Percentiles rank a stretch among this genome's conserved stretches.
These are phyloP conservation scores for Zaprionus ornatus DNA, from an alignment of 1,140 invertebrate species.

Conservation along the genomic window DNA sequence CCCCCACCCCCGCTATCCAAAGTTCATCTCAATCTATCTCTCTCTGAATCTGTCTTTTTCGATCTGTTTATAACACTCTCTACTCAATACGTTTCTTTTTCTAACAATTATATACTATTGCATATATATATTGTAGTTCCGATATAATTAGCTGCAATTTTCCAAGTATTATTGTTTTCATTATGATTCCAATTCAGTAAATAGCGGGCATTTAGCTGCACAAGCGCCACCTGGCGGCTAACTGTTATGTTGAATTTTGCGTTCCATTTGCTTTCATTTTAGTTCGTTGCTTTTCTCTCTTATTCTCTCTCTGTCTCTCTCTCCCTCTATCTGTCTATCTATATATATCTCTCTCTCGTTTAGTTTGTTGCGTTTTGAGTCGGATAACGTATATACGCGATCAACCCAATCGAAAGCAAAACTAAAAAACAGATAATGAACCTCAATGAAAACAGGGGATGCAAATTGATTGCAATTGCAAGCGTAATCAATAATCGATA, in stretches of 20 bases:
- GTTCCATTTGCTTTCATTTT: conserved; percentile 27
- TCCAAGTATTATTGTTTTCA: conserved; percentile 26
- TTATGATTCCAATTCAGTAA: conserved; percentile 9
- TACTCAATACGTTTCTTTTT: conserved; percentile 39
- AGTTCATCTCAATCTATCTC: conserved; percentile 30
- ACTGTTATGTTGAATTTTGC: conserved; percentile 23
- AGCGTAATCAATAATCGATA: conserved; percentile 74
- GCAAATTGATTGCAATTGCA: conserved; percentile 59
- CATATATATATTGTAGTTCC: conserved; percentile 47
- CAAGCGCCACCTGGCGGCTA: conserved; percentile 31
- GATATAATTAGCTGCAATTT: conserved; percentile 46
- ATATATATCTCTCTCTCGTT: conserved; percentile 23
- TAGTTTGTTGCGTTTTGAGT: conserved; percentile 41
- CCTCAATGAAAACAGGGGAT: conserved; percentile 59
- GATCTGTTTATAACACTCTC: conserved; percentile 33
- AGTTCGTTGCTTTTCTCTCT: conserved; percentile 43
- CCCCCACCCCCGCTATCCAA: conserved; percentile 34
- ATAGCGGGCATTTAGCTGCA: conserved; percentile 29
- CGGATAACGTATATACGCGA: conserved; percentile 44
- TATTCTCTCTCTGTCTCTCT: conserved; percentile 23
- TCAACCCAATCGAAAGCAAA: conserved; percentile 20
- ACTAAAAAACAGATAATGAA: conserved; percentile 35
- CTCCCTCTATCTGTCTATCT: conserved; percentile 6
- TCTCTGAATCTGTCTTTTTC: conserved; percentile 34
- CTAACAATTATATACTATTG: conserved; percentile 35